Evolutionary conservation across 2,888 invertebrate genomes (phyloP).

Genomic region (Drosophila villosipedis): DNA sequence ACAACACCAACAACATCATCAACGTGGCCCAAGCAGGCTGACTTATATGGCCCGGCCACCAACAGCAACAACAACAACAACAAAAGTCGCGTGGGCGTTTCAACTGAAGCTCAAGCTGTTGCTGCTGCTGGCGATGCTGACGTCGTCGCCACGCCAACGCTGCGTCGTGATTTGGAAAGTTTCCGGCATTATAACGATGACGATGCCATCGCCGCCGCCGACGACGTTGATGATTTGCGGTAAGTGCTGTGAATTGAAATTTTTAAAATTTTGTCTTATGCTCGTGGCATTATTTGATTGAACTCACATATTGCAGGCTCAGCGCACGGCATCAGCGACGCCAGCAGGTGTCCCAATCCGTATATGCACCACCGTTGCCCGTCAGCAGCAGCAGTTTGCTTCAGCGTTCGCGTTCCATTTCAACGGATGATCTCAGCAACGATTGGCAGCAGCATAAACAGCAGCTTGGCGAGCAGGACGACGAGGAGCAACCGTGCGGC

Average conservation of each 20-base stretch:
- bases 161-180: constrained; percentile 84
- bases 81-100: constrained; percentile 78
- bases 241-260: constrained; percentile 64
- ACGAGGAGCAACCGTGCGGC: constrained; percentile 86
- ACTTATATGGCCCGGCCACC: constrained; percentile 80
- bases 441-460: constrained; percentile 77
- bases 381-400: constrained; percentile 50
- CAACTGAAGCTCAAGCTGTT: constrained; percentile 44
- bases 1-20: constrained; percentile 65
- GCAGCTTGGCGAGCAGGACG: constrained; percentile 86
- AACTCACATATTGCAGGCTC: constrained; percentile 65
- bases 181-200: constrained; percentile 82
- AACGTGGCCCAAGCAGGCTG: constrained; percentile 78
- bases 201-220: constrained; percentile 41
- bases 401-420: constrained; percentile 84
- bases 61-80: constrained; percentile 57
- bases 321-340: constrained; percentile 76
- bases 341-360: constrained; percentile 76
- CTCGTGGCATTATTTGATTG: constrained; percentile 58
- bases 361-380: constrained; percentile 68
- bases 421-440: constrained; percentile 86
- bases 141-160: constrained; percentile 71
- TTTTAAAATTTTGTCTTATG: constrained; percentile 22
- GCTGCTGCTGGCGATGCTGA: constrained; percentile 48
- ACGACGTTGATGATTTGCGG: constrained; percentile 78